Evolutionary conservation across 2,113 vertebrate species (phyloP).

Genomic region (Phalacrocorax aristotelis): DNA sequence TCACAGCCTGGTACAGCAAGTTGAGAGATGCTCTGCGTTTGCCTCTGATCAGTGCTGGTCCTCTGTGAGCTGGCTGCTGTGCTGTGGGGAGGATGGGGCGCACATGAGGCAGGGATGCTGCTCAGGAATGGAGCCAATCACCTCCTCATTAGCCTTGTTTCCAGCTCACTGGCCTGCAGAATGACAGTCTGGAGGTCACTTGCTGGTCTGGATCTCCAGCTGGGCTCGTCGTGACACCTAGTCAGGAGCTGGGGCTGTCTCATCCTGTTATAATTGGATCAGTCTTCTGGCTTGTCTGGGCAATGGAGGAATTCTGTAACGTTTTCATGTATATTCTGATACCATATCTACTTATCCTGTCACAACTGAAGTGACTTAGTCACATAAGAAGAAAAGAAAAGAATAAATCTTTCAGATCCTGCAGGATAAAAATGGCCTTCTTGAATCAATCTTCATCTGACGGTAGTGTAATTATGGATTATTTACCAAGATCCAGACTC

Average conservation of each 20-base stretch:
- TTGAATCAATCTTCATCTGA: constrained; percentile 53
- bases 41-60: background rate
- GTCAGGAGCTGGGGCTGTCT: background rate
- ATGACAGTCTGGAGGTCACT: constrained; percentile 10
- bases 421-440: constrained; percentile 10
- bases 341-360: background rate
- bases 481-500: constrained; percentile 54
- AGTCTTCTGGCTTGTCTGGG: constrained; percentile 4
- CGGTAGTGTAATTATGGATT: constrained; percentile 45
- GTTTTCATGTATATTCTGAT: background rate
- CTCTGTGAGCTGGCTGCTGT: background rate
- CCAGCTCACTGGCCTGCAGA: constrained; percentile 5
- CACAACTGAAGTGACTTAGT: constrained; percentile 7
- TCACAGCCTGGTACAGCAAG: background rate
- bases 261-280: background rate
- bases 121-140: background rate
- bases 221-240: background rate
- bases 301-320: background rate
- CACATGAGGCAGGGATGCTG: background rate
- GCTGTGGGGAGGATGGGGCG: background rate
- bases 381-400: background rate
- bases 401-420: constrained; percentile 20
- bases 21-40: background rate
- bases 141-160: constrained; percentile 42
- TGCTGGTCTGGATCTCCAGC: background rate